Conservation (phyloP, 1,140 invertebrate genomes). For the Sarcophaga peregrina region DNA sequence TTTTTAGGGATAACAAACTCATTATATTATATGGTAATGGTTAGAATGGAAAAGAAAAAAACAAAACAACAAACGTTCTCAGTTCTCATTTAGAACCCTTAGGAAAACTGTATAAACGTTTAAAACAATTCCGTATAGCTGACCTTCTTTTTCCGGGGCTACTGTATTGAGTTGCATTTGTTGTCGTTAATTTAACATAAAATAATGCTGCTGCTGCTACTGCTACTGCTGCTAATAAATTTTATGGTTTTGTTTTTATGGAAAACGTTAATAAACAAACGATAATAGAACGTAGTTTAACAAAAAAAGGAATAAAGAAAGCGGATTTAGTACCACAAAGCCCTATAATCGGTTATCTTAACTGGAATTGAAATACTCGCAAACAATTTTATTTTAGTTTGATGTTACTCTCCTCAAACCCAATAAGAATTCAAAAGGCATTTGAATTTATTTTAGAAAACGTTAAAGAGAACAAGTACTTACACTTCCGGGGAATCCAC, state of each 20-base stretch:
- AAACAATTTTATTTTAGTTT: too few relatives aligned
- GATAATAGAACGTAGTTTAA: background rate
- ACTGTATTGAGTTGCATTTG: too few relatives aligned
- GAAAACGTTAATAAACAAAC: background rate
- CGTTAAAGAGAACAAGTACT: too few relatives aligned
- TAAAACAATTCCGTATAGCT: background rate
- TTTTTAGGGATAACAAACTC: background rate
- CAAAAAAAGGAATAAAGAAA: background rate
- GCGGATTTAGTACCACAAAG: background rate
- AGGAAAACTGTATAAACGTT: background rate
- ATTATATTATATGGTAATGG: background rate
- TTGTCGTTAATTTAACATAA: background rate
- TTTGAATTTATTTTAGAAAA: too few relatives aligned
- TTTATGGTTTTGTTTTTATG: background rate
- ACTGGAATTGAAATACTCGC: too few relatives aligned
- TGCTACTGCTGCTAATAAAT: constrained; percentile 18
- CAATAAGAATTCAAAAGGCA: too few relatives aligned
- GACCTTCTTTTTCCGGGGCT: background rate
- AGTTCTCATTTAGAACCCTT: too few relatives aligned
- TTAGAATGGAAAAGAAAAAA: too few relatives aligned
- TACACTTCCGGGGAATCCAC: too few relatives aligned
- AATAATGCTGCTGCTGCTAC: background rate
- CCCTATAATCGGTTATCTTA: too few relatives aligned
- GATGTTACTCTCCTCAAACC: too few relatives aligned
- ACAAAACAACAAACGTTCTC: too few relatives aligned